phyloP scores from a whole-genome alignment of 2,113 vertebrate genomes.

The Protobothrops mucrosquamatus region DNA sequence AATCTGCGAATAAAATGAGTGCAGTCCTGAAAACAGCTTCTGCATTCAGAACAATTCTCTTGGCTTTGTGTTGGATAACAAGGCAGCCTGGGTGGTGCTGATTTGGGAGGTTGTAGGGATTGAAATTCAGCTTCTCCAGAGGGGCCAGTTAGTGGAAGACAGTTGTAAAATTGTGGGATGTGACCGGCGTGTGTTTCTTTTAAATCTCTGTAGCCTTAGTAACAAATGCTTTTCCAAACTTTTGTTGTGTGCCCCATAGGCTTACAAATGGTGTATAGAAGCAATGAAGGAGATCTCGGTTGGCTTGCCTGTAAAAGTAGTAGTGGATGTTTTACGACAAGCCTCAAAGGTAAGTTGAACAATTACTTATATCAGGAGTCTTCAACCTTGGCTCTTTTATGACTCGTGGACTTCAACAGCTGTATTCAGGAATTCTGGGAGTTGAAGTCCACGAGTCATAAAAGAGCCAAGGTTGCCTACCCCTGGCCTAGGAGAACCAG shows the following conservation, averaged over 20 bases:
- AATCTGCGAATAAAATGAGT: not conserved
- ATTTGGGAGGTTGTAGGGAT: not conserved
- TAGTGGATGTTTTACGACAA: constrained; percentile 96
- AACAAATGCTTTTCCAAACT: not conserved
- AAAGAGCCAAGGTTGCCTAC: too few species aligned
- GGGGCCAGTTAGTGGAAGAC: not conserved
- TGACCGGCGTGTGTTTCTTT: not conserved
- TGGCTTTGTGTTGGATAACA: not conserved
- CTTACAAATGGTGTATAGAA: constrained; percentile 98
- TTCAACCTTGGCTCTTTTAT: too few species aligned
- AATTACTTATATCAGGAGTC: not conserved
- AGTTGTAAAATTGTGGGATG: not conserved
- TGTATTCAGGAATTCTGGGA: too few species aligned
- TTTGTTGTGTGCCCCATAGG: constrained; percentile 67
- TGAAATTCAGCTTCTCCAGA: not conserved
- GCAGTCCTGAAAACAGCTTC: not conserved
- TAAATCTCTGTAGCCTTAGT: not conserved
- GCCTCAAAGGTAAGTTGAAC: constrained; percentile 88
- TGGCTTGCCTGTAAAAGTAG: constrained; percentile 93
- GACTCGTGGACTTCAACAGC: too few species aligned
- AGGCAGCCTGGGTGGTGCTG: not conserved
- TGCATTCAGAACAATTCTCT: not conserved
- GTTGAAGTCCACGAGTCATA: too few species aligned
- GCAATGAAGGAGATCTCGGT: constrained; percentile 96
- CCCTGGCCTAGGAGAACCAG: not conserved